Evolutionary conservation across 1,140 invertebrate species (phyloP), one percentile per base, ranked within the genome.

Genomic region (Nylanderia fulva): DNA sequence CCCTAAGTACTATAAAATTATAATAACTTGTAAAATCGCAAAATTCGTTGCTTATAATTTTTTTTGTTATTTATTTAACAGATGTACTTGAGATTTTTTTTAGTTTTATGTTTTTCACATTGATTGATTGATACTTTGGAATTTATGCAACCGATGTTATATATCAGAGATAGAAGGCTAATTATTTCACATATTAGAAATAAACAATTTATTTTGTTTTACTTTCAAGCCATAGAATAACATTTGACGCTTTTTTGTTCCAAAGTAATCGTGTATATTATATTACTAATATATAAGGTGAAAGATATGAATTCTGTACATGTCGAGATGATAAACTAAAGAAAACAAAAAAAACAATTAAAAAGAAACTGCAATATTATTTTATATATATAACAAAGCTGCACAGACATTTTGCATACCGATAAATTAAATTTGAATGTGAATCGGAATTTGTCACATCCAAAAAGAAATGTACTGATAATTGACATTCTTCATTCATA

Each of bases 351-450:
- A 42, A 13, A 54, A 42, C n/a, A n/a, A n/a, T n/a, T n/a, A n/a
- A 29, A 36, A n/a, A 39, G 42, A 71, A 11, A 42, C 13, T 68
- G 42, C 42, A 13, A 71, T 8, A 13, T 71, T 82, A 58, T 80
- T n/a, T 80, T 82, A 60, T 7, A 56, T 24, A 80, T 42, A 5
- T 66, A 80, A 80, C 69, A 71, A 82, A 72, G 36, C 52, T 72
- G 54, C 36, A 66, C 27, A 71, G 39, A 71, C 4, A 60, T 13
- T 72, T 71, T 56, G 13, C n/a, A 0, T 72, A 71, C 3, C 36
- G 24, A 82, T 82, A 54, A 82, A 71, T 27, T 82, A 48, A 82
- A 58, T 71, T 82, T 82, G 33, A 69, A 58, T 60, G 24, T 58
- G 52, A 82, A 82, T 66, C 60, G 60, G 33, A 13, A 71, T 36